A percentile compares a stretch with the other conserved stretches of the same genome.
Evolutionary conservation across 2,888 invertebrate species (phyloP).

Genomic region (Cheilosia vernalis): DNA sequence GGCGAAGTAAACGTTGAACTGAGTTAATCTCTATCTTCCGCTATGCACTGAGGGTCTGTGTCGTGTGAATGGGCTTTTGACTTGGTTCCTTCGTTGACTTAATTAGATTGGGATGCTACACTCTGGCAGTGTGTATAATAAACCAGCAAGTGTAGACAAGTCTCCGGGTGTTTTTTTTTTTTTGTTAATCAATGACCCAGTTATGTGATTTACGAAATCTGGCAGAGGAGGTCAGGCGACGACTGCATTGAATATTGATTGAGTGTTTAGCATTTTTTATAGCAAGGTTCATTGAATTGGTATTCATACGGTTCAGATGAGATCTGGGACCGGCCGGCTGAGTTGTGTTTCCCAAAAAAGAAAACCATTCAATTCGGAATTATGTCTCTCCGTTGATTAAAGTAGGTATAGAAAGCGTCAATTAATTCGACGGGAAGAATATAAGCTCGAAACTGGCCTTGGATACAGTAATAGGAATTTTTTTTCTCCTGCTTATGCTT

Average conservation of each 20-base stretch:
- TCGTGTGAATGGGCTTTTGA: not conserved
- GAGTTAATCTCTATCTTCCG: not conserved
- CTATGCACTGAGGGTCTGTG: not conserved
- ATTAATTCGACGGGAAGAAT: too few relatives aligned
- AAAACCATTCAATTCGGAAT: too few relatives aligned
- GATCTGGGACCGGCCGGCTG: too few relatives aligned
- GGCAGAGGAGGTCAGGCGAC: not conserved
- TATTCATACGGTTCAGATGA: not conserved
- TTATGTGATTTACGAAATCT: not conserved
- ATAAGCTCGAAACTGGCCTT: too few relatives aligned
- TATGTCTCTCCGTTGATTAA: too few relatives aligned
- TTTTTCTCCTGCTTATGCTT: too few relatives aligned
- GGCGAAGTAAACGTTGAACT: constrained; percentile 8
- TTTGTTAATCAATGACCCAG: constrained; percentile 14
- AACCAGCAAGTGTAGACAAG: not conserved
- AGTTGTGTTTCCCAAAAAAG: too few relatives aligned
- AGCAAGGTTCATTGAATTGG: not conserved
- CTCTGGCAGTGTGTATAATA: not conserved
- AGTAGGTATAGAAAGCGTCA: too few relatives aligned
- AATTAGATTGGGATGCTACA: constrained; percentile 15
- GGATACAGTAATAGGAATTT: too few relatives aligned
- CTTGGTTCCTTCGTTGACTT: not conserved
- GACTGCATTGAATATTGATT: constrained; percentile 11
- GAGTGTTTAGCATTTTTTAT: not conserved
- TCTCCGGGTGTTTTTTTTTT: not conserved